Evolutionary conservation across 2,888 invertebrate species (phyloP).

Genomic region (Petrolisthes manimaculis): DNA sequence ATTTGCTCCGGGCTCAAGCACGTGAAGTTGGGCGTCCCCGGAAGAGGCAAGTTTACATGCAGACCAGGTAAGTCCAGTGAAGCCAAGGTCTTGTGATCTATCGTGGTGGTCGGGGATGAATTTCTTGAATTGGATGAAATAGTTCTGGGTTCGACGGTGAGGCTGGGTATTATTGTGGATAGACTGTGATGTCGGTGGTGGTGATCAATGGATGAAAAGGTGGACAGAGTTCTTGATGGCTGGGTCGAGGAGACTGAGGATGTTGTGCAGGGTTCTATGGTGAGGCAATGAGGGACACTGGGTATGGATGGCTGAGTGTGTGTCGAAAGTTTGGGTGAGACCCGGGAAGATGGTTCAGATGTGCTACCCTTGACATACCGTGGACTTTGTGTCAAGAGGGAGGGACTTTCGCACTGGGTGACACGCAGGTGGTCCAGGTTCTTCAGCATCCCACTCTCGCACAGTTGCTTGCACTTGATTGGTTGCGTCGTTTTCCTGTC

Average conservation of each 20-base stretch:
- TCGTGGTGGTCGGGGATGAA: conserved; percentile 32
- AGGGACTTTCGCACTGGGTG: neutral
- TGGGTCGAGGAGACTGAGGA: neutral
- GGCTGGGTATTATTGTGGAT: neutral
- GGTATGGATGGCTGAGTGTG: neutral
- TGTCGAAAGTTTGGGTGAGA: neutral
- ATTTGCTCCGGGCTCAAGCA: conserved; percentile 36
- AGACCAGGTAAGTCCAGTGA: conserved; percentile 40
- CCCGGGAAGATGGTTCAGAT: conserved; percentile 1
- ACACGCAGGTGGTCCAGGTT: neutral
- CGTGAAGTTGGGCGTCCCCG: conserved; percentile 3
- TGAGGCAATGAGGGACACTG: neutral
- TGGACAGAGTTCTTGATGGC: neutral
- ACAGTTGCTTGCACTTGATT: neutral
- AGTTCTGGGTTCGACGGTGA: conserved; percentile 28
- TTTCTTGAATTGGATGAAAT: conserved; percentile 30
- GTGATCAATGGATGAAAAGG: neutral
- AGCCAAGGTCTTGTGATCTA: conserved; percentile 10
- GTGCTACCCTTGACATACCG: neutral
- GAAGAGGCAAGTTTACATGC: conserved; percentile 33
- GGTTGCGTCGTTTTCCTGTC: neutral
- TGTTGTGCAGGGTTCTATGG: neutral
- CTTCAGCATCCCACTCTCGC: neutral
- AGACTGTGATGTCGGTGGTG: too few species aligned
- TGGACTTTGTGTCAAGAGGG: neutral